Evolutionary conservation across 2,113 vertebrate genomes (phyloP), one percentile per base, ranked within the genome.

Genomic region (Xiphias gladius): DNA sequence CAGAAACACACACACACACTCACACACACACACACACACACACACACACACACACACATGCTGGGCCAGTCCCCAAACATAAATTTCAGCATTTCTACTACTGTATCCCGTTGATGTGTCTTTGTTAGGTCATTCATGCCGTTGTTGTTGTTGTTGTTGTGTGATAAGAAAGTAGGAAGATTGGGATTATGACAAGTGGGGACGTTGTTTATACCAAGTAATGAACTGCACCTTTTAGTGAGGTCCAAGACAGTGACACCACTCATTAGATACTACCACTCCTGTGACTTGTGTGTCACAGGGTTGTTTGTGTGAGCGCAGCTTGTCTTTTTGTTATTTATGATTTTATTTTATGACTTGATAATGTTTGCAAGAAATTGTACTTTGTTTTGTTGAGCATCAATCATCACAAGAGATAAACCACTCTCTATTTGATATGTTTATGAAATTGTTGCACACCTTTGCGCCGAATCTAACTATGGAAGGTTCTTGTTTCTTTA

Each of bases 391-490:
- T 20, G 46, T 39, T 48, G 69, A 24, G 70, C 64, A 59, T 71
- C 59, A 76, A 26, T 72, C 62, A 78, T 63, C 77, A 73, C 80
- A 73, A 46, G 26, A 54, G 28, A 68, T 43, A 52, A 91, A 69
- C 46, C 71, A 85, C 87, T n/a, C n/a, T 87, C 73, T 52, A 71
- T 77, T 70, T 88, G 39, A 86, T 71, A 64, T 6, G 20, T 72
- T 75, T 9, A 20, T 89, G 75, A 77, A 89, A 73, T 73, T 20
- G 46, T 88, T 82, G 50, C 69, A 85, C 89, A 90, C 90, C 86
- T 83, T 69, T 57, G 86, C 85, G 93, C 91, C 92, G 91, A 92
- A 92, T 92, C 79, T 64, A 72, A 78, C 64, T 28, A 81, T 46
- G 73, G 59, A 87, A 26, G 79, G 75, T 85, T 89, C 20, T 78